phyloP scores from a whole-genome alignment of 2,888 invertebrate species.

The Cenopis cana region DNA sequence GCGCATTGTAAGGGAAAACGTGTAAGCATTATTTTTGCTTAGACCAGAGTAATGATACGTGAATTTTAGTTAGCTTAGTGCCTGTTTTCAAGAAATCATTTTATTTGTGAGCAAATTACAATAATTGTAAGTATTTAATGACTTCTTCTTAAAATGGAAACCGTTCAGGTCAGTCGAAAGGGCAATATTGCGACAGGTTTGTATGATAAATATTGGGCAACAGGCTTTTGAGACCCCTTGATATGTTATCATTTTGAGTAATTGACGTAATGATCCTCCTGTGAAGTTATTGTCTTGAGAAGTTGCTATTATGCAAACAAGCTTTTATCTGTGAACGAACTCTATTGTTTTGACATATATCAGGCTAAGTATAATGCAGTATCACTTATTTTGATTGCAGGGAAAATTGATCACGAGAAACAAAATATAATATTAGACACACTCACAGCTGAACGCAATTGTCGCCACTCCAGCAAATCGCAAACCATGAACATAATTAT shows the following conservation, averaged over 20 bases:
- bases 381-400: slow-evolving; percentile 9
- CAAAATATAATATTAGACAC: slow-evolving; percentile 28
- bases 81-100: neutral
- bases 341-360: neutral
- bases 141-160: neutral
- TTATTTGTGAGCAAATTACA: neutral
- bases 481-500: slow-evolving; percentile 12
- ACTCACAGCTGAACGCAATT: slow-evolving; percentile 20
- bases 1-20: slow-evolving; percentile 2
- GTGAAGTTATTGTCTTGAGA: neutral
- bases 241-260: neutral
- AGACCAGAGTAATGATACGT: slow-evolving; percentile 26
- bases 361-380: slow-evolving; percentile 1
- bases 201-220: neutral
- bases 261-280: neutral
- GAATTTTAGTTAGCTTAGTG: neutral
- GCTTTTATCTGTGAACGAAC: neutral
- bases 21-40: slow-evolving; percentile 17
- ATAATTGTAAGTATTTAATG: neutral
- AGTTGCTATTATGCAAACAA: neutral
- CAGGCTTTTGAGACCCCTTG: neutral
- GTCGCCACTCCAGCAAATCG: slow-evolving; percentile 1
- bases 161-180: neutral
- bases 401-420: slow-evolving; percentile 4
- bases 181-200: neutral